phyloP scores from a whole-genome alignment of 2,113 vertebrate species.

The Hippolais icterina region DNA sequence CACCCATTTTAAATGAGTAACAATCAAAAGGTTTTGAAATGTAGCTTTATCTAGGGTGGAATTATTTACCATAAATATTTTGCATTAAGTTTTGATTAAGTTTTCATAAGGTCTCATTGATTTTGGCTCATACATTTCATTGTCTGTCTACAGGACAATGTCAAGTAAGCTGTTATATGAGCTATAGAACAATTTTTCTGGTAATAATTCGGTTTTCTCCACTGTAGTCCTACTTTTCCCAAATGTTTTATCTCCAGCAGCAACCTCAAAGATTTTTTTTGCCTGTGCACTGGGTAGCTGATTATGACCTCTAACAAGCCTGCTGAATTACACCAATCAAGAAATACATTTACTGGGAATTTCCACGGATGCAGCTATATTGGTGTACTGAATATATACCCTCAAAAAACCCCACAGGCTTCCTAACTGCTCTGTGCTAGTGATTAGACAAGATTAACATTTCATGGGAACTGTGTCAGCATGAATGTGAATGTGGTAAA shows the following conservation, averaged over 20 bases:
- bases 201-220: neutral
- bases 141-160: neutral
- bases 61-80: constrained; percentile 1
- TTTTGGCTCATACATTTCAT: neutral
- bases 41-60: neutral
- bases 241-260: neutral
- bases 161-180: neutral
- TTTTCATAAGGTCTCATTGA: neutral
- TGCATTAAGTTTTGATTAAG: neutral
- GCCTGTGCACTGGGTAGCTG: neutral
- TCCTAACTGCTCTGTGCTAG: neutral
- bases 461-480: constrained; percentile 41
- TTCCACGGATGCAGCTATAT: neutral
- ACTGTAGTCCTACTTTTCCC: neutral
- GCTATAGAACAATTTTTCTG: neutral
- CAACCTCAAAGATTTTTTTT: neutral
- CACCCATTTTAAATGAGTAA: neutral
- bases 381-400: neutral
- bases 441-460: constrained; percentile 46
- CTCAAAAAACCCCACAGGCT: neutral
- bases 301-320: neutral
- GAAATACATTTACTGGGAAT: neutral
- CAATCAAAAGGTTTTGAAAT: constrained; percentile 13
- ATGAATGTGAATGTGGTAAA: constrained; percentile 30
- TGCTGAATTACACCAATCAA: neutral